Base-by-base conservation (phyloP, 2,888 invertebrate species). In the Agonopterix alstromeriana region DNA sequence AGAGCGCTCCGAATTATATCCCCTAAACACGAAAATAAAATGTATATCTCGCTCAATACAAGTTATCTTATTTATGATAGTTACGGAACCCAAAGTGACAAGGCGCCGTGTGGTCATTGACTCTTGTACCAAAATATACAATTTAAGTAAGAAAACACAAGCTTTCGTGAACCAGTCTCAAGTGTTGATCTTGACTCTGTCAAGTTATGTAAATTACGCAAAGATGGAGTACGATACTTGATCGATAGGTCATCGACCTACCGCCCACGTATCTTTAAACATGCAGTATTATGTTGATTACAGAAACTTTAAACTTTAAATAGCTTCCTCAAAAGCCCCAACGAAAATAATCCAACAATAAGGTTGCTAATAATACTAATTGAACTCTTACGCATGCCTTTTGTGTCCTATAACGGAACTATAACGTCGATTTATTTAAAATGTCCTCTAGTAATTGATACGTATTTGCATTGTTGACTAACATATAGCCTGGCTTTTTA, bases 121-220 rank as follows among this genome's bases (percentile, higher is more conserved):
- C 48, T 12, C 48, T 17, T 8, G 10, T 43, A 36, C 36, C 40
- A 40, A 12, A 41, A 38, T 45, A 38, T 35, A 48, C 36, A 43
- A 10, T 36, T 47, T 35, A 35, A 53, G 55, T 61, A 61, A 72
- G 70, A 69, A 74, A 67, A 73, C 62, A 77, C 66, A 68, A 71
- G 67, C 60, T 77, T 77, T 67, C 46, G 68, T 73, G 70, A 76
- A 82, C 82, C 70, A 66, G 77, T 76, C 77, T 74, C 58, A 72
- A 78, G 76, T 84, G 74, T 82, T 76, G 77, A 70, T 81, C 63
- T 81, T 77, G 62, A 70, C 66, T 73, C 72, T 79, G 82, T 81
- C 81, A 73, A 79, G 83, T 87, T 88, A 88, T 88, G 87, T 84
- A 82, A 88, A 88, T 88, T 75, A 77, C 63, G 70, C 70, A 71